phyloP scores from a whole-genome alignment of 1,140 invertebrate genomes.

The Tetranychus urticae region DNA sequence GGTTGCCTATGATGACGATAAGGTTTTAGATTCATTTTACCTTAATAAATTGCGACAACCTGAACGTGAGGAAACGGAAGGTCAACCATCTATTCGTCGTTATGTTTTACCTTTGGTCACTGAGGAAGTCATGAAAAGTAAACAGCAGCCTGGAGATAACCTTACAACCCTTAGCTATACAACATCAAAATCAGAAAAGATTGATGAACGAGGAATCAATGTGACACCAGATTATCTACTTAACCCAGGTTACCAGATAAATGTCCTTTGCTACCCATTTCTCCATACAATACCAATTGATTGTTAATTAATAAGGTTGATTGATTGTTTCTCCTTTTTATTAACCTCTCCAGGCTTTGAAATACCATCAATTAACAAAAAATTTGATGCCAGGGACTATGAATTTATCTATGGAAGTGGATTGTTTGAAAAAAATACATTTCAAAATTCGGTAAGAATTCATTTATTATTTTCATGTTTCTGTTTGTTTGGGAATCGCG shows the following conservation, averaged over 20 bases:
- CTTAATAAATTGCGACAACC: neutral
- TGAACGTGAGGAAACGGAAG: neutral
- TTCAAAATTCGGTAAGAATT: slow-evolving; percentile 16
- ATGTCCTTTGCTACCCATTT: neutral
- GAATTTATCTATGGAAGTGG: slow-evolving; percentile 21
- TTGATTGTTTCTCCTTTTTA: neutral
- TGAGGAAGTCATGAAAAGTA: neutral
- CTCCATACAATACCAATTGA: neutral
- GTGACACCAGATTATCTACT: neutral
- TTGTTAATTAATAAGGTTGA: neutral
- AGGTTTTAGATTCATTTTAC: slow-evolving; percentile 20
- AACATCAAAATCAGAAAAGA: neutral
- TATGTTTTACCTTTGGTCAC: neutral
- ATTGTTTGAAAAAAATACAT: slow-evolving; percentile 16
- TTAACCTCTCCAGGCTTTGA: slow-evolving; percentile 9
- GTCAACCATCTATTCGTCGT: neutral
- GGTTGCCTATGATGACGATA: slow-evolving; percentile 19
- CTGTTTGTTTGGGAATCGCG: neutral
- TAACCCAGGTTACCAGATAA: neutral
- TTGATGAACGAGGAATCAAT: neutral
- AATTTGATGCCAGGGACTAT: slow-evolving; percentile 18
- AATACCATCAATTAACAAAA: slow-evolving; percentile 20
- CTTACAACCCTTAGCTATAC: neutral
- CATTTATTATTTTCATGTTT: neutral
- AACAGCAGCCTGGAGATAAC: neutral